Evolutionary conservation across 2,113 vertebrate species (phyloP).

Genomic region (Toxotes chatareus): DNA sequence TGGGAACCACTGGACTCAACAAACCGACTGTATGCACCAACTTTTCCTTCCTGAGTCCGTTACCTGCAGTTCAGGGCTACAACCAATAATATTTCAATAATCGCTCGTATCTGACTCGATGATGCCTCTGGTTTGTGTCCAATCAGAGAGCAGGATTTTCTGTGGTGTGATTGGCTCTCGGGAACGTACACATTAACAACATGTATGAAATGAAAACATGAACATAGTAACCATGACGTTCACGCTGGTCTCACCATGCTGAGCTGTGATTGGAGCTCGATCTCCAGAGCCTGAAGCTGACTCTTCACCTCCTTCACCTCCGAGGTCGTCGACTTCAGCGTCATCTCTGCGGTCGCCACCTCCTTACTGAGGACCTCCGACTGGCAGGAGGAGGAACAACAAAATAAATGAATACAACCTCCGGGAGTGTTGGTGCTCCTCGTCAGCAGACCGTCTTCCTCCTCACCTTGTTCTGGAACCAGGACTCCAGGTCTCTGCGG

Average conservation of each 20-base stretch:
- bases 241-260: slow-evolving; percentile 84
- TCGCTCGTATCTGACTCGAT: too few species aligned
- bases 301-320: slow-evolving; percentile 85
- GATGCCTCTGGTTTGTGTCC: too few species aligned
- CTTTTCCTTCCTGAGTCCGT: too few species aligned
- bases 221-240: background rate
- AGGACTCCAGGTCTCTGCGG: slow-evolving; percentile 81
- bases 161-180: too few species aligned
- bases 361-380: slow-evolving; percentile 83
- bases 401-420: accelerated
- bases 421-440: background rate
- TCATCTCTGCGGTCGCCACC: slow-evolving; percentile 77
- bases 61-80: too few species aligned
- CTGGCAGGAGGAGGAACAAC: slow-evolving; percentile 65
- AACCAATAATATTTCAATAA: too few species aligned
- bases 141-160: too few species aligned
- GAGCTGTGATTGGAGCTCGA: slow-evolving; percentile 87
- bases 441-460: background rate
- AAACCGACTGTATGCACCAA: too few species aligned
- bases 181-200: too few species aligned
- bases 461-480: slow-evolving; percentile 75
- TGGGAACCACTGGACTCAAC: too few species aligned
- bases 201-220: too few species aligned
- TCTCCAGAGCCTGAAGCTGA: slow-evolving; percentile 85
- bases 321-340: slow-evolving; percentile 78